Base-by-base conservation (phyloP, 1,140 invertebrate genomes). In the Cydia strobilella region DNA sequence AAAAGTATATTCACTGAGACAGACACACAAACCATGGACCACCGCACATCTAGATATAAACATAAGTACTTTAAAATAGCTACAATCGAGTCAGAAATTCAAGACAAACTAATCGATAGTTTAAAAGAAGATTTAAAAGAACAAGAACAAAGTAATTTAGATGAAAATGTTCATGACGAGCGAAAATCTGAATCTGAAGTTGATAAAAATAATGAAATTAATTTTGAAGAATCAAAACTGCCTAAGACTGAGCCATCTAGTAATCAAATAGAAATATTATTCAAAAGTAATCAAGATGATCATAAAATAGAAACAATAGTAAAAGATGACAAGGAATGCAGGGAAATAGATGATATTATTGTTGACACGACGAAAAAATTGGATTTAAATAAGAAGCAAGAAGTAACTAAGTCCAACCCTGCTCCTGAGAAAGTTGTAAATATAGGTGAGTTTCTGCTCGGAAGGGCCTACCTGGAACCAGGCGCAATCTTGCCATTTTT, bases 41-140 rank as follows among this genome's bases (percentile, higher is more conserved):
- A 88, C 48, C 88, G 86, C 78, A 86, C 92, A 9, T 85, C 78
- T 5, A 91, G 87, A 74, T 92, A 83, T 83, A 92, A 91, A 83
- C 86, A 88, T 76, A 92, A 91, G 76, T 93, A 91, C 81, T 90
- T 85, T 18, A 92, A 89, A 74, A 87, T 82, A 73, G 83, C 79
- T 5, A 88, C 90, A 75, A 79, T 86, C 48, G 89, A 92, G 75
- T 80, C 86, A 27, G 86, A 88, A 75, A 84, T 84, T 25, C 77
- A 84, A 69, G 85, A 86, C 20, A 85, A 81, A 78, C 85, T 88
- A 74, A 39, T 87, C 27, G 83, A 82, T 48, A 84, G 54, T 72
- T 54, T 85, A 25, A 76, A 74, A 66, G 76, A 81, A 73, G 66
- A 71, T 69, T 27, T 75, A 65, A 45, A 45, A 45, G 42, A 45